phyloP scores from a whole-genome alignment of 2,113 vertebrate genomes.

The Phocoena phocoena region DNA sequence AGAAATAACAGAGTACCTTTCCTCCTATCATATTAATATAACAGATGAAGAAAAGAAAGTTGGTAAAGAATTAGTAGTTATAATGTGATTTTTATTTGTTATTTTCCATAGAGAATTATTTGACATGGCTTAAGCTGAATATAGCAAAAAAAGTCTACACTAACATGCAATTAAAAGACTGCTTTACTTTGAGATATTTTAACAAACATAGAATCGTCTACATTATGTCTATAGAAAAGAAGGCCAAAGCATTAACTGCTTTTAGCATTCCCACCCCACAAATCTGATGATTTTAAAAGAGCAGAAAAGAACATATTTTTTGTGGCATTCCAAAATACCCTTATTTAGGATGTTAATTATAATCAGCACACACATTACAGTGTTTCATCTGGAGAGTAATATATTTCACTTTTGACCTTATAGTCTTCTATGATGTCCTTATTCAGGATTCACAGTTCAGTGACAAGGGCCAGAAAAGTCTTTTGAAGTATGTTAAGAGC shows the following conservation, averaged over 20 bases:
- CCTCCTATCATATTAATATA: slow-evolving; percentile 27
- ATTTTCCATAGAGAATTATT: slow-evolving; percentile 20
- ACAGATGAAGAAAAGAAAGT: neutral
- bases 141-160: neutral
- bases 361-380: slow-evolving; percentile 32
- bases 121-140: slow-evolving; percentile 20
- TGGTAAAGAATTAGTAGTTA: neutral
- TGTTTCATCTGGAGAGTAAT: slow-evolving; percentile 35
- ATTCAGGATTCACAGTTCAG: slow-evolving; percentile 17
- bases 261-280: neutral
- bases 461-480: neutral
- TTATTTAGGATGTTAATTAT: slow-evolving; percentile 59
- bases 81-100: slow-evolving; percentile 42
- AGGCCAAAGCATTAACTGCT: neutral
- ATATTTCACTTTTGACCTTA: slow-evolving; percentile 51
- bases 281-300: slow-evolving; percentile 23
- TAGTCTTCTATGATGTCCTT: neutral
- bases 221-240: neutral
- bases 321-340: neutral
- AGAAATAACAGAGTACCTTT: neutral
- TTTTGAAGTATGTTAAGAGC: neutral
- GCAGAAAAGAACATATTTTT: slow-evolving; percentile 14
- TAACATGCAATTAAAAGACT: slow-evolving; percentile 5
- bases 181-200: slow-evolving; percentile 7
- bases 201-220: slow-evolving; percentile 6